Percentiles rank a stretch among this genome's conserved stretches.
These are phyloP conservation scores for Yponomeuta evonymella DNA, from an alignment of 2,888 invertebrate genomes.

Conservation along the genomic window DNA sequence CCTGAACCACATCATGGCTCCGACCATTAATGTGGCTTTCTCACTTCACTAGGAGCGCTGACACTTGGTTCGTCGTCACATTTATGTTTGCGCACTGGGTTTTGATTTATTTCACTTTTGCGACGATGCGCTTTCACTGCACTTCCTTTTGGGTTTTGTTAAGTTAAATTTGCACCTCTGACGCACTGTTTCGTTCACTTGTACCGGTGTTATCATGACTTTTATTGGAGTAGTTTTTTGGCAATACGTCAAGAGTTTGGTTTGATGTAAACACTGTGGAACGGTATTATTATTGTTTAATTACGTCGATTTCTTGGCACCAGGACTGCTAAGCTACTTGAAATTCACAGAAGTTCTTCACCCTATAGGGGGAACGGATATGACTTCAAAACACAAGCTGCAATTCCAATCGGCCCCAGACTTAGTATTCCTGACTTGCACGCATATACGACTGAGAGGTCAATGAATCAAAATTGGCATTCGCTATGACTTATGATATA, in stretches of 20 bases:
- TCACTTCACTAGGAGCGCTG: not conserved
- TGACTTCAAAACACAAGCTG: too few relatives aligned
- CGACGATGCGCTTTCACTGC: not conserved
- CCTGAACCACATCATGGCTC: slow-evolving; percentile 70
- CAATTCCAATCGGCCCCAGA: too few relatives aligned
- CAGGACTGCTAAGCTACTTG: not conserved
- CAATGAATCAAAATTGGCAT: too few relatives aligned
- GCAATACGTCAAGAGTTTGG: not conserved
- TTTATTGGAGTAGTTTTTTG: not conserved
- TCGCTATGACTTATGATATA: too few relatives aligned
- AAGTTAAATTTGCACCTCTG: not conserved
- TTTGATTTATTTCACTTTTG: slow-evolving; percentile 18
- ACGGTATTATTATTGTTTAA: slow-evolving; percentile 1
- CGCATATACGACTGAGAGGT: too few relatives aligned
- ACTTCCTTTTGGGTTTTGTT: not conserved
- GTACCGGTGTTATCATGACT: not conserved
- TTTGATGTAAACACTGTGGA: not conserved
- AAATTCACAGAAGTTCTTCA: not conserved
- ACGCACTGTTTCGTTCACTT: not conserved
- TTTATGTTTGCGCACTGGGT: slow-evolving; percentile 8
- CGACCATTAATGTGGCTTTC: slow-evolving; percentile 27
- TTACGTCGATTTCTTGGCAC: not conserved
- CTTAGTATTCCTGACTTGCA: too few relatives aligned
- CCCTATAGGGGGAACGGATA: not conserved
- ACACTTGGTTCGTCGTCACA: slow-evolving; percentile 2